Base-by-base conservation (phyloP, 2,113 vertebrate genomes). In the Ceyx cyanopectus region DNA sequence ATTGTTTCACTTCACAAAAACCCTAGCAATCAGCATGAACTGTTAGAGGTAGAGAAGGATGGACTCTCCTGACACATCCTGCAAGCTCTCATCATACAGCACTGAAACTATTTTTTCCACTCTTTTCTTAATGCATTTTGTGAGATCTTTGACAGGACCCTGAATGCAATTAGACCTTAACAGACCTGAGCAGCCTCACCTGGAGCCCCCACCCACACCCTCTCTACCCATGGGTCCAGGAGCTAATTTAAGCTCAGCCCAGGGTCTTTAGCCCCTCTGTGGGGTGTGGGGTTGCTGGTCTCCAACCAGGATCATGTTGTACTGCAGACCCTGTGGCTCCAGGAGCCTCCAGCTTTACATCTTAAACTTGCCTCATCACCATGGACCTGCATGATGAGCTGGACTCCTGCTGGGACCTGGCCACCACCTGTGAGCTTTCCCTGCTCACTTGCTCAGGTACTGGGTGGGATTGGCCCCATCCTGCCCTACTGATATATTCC, bases 201-300 rank as follows among this genome's bases (percentile, higher is more conserved):
- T 62, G 68, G 27, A 5, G 3, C 29, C 24, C 50, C 34, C 63
- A 66, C 46, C 26, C 82, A 13, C 58, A 32, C 60, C 41, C n/a
- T 46, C 60, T 45, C 50, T 10, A 3, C 37, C 24, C 3, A 2
- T 16, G 21, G 26, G 26, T 5, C 29, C 60, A 63, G 43, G 21
- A 37, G 32, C 40, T 37, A 6, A 51, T 61, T 89, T 75, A 79
- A 86, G 27, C 51, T 34, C 41, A 72, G 53, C 57, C 6, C 0
- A 1, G 57, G 8, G 3, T 0, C 2, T 4, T 7, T 1, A 61
- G 4, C 1, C 8, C 5, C 1, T 53, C 1, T 40, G 11, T 10
- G 6, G 54, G 14, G 8, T 26, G 6, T 8, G 5, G 32, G 5
- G 67, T 7, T 94, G 43, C 23, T 48, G 29, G 10, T 24, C 13